Conservation (phyloP, 2,113 vertebrate genomes). For the Murina feae region DNA sequence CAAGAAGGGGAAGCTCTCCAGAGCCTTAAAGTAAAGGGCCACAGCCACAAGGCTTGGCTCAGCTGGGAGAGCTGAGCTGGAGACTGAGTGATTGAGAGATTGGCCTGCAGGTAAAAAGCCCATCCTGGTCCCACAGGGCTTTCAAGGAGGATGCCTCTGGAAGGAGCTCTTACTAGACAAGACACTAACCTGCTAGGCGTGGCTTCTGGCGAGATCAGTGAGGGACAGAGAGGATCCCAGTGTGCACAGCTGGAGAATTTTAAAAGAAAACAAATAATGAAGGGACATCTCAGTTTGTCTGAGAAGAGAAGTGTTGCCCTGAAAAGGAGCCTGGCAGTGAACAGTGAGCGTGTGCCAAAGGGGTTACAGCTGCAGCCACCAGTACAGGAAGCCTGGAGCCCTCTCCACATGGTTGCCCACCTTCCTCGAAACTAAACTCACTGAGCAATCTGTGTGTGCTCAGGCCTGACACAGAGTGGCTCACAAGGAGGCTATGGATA, state of each 20-base stretch:
- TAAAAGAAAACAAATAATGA: not conserved
- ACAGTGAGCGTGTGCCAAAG: not conserved
- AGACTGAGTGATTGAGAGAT: not conserved
- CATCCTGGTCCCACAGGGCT: not conserved
- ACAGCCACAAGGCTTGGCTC: not conserved
- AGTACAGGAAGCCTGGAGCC: not conserved
- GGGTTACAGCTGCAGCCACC: not conserved
- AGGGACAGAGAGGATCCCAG: not conserved
- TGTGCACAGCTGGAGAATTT: not conserved
- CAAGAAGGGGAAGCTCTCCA: not conserved
- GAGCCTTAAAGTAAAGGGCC: not conserved
- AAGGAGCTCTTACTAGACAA: not conserved
- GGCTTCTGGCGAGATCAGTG: not conserved
- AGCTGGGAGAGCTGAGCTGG: not conserved
- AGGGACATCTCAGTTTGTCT: not conserved
- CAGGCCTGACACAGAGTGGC: not conserved
- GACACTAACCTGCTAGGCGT: accelerated
- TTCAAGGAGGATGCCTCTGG: not conserved
- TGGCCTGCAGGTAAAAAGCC: not conserved
- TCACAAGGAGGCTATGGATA: not conserved
- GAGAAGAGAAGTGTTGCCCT: not conserved
- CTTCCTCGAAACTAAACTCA: not conserved
- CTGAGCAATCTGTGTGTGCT: not conserved
- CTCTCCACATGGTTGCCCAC: not conserved
- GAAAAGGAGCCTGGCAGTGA: not conserved